phyloP scores from a whole-genome alignment of 2,113 vertebrate genomes.

The Clinocottus analis region DNA sequence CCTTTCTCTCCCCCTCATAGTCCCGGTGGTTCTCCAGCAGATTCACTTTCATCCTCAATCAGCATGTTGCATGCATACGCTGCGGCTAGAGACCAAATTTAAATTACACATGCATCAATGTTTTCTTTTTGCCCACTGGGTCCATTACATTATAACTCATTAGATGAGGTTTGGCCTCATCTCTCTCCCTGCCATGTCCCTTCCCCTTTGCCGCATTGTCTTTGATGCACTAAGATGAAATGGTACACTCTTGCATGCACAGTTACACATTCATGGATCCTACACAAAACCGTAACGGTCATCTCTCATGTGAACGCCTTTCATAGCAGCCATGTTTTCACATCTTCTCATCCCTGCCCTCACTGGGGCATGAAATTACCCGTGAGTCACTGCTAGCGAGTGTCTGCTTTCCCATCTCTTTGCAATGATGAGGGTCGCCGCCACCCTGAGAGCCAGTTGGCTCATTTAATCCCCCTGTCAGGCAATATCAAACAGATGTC shows the following conservation, averaged over 20 bases:
- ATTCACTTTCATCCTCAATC: conserved; percentile 48
- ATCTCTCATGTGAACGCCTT: conserved; percentile 36
- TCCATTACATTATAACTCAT: conserved; percentile 45
- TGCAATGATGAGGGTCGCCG: conserved; percentile 68
- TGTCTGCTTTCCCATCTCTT: conserved; percentile 69
- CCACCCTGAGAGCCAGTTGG: conserved; percentile 70
- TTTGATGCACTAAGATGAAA: conserved; percentile 38
- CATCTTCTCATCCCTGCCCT: conserved; percentile 55
- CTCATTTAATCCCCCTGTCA: conserved; percentile 77
- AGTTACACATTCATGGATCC: conserved; percentile 17
- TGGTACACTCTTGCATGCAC: conserved; percentile 4
- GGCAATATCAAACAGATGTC: conserved; percentile 82
- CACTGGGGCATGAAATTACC: conserved; percentile 64
- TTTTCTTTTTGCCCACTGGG: conserved; percentile 22
- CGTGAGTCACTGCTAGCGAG: conserved; percentile 64
- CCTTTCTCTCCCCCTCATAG: conserved; percentile 33
- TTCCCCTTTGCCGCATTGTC: conserved; percentile 20
- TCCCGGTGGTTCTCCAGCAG: conserved; percentile 43
- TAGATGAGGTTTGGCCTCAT: conserved; percentile 32
- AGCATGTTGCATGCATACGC: conserved; percentile 38
- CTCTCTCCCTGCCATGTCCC: conserved; percentile 13
- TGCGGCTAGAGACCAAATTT: conserved; percentile 45
- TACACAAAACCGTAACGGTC: conserved; percentile 29
- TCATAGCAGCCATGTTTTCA: conserved; percentile 57
- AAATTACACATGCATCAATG: conserved; percentile 40